Evolutionary conservation across 2,113 vertebrate genomes (phyloP).

Genomic region (Festucalex cinctus): DNA sequence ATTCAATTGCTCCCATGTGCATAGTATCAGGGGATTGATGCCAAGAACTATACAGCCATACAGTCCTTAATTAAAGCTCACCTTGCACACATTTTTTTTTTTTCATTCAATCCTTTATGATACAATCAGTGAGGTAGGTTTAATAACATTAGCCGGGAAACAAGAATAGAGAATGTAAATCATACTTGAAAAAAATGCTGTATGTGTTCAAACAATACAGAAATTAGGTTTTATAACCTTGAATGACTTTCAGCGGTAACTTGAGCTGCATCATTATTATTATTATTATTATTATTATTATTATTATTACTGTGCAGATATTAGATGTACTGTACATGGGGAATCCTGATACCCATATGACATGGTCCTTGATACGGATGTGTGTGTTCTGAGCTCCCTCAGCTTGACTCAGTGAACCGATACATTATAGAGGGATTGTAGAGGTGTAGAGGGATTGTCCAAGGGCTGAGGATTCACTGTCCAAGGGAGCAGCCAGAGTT

Average conservation of each 20-base stretch:
- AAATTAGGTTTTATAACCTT: neutral
- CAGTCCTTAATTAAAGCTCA: neutral
- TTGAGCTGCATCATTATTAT: neutral
- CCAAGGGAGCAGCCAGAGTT: constrained; percentile 6
- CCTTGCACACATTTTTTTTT: neutral
- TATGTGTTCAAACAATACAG: neutral
- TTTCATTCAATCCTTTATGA: too few relatives aligned
- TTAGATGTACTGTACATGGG: neutral
- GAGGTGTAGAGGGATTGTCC: constrained; percentile 21
- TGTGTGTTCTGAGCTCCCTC: constrained; percentile 28
- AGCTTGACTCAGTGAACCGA: constrained; percentile 30
- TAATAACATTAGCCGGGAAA: neutral
- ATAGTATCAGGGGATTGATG: neutral
- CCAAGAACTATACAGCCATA: neutral
- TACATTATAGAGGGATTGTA: constrained; percentile 52
- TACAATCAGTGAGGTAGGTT: neutral
- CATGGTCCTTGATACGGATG: constrained; percentile 9
- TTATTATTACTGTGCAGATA: neutral
- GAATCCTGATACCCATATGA: neutral
- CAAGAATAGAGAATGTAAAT: neutral
- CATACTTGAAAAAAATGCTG: neutral
- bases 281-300: too few relatives aligned
- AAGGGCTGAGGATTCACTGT: neutral
- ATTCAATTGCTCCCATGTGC: neutral
- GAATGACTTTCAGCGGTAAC: neutral